Conservation (phyloP, 2,797 vertebrate species). For the Malurus leucopterus region DNA sequence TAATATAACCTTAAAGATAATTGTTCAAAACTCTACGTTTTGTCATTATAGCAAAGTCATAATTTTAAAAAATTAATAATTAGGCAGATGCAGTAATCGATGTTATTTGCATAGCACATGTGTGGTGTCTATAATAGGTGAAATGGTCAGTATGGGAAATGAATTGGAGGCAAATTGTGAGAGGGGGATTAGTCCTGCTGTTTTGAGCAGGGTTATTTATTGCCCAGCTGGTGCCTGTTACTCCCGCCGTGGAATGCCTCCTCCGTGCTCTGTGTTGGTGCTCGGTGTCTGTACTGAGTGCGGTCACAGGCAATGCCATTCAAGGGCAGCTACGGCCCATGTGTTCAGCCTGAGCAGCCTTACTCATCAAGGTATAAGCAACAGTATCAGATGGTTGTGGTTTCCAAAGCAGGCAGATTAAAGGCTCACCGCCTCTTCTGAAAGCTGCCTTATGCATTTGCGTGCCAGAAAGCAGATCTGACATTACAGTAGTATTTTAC, state of each 20-base stretch:
- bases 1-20: neutral
- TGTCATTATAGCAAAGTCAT: neutral
- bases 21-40: neutral
- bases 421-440: slow-evolving; percentile 31
- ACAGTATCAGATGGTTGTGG: slow-evolving; percentile 37
- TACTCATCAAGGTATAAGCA: slow-evolving; percentile 45
- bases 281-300: neutral
- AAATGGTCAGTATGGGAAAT: slow-evolving; percentile 13
- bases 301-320: slow-evolving; percentile 3
- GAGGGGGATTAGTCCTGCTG: slow-evolving; percentile 65
- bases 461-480: slow-evolving; percentile 6
- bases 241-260: neutral
- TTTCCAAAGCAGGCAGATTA: slow-evolving; percentile 35
- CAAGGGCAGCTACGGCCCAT: slow-evolving; percentile 35
- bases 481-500: slow-evolving; percentile 1
- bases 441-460: slow-evolving; percentile 1
- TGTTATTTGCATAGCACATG: slow-evolving; percentile 32
- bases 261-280: neutral
- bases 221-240: slow-evolving; percentile 22
- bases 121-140: slow-evolving; percentile 6
- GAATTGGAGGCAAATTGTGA: slow-evolving; percentile 33
- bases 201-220: slow-evolving; percentile 1
- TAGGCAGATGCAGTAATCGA: neutral
- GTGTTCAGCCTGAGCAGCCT: slow-evolving; percentile 16
- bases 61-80: neutral